Evolutionary conservation across 23 tunicate species (phyloP).

Genomic region (Ascidia mentula): DNA sequence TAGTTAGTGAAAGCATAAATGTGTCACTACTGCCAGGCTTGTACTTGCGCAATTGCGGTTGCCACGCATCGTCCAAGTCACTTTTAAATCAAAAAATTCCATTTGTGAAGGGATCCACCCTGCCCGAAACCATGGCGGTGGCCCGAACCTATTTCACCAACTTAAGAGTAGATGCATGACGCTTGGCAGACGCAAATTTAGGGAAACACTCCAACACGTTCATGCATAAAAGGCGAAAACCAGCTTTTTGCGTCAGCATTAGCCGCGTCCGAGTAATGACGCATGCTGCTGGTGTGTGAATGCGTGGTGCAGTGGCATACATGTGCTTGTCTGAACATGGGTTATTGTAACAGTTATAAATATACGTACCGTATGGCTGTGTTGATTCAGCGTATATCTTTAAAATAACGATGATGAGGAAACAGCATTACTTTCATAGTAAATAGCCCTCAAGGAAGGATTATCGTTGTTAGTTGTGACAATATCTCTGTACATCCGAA

Average conservation of each 20-base stretch:
- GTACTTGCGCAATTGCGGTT: too few relatives aligned
- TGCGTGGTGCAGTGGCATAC: neutral
- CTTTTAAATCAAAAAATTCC: too few relatives aligned
- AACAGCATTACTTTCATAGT: neutral
- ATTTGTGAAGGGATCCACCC: too few relatives aligned
- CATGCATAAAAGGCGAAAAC: neutral
- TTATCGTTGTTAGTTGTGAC: neutral
- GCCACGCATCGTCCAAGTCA: too few relatives aligned
- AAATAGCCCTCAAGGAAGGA: too few relatives aligned
- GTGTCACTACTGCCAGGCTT: too few relatives aligned
- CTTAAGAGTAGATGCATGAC: too few relatives aligned
- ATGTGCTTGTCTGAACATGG: slow-evolving; percentile 2
- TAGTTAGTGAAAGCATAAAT: too few relatives aligned
- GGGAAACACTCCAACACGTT: neutral
- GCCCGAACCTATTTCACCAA: too few relatives aligned
- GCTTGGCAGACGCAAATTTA: neutral
- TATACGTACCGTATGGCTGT: neutral
- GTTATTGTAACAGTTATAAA: neutral
- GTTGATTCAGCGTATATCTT: neutral
- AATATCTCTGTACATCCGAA: neutral
- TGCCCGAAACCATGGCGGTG: neutral
- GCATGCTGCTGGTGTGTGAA: neutral
- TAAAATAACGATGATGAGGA: neutral
- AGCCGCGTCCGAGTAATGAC: neutral
- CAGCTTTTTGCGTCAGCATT: neutral